These are phyloP conservation scores for Notarius quadriscutis DNA, from an alignment of 2,113 vertebrate genomes.

Conservation along the genomic window DNA sequence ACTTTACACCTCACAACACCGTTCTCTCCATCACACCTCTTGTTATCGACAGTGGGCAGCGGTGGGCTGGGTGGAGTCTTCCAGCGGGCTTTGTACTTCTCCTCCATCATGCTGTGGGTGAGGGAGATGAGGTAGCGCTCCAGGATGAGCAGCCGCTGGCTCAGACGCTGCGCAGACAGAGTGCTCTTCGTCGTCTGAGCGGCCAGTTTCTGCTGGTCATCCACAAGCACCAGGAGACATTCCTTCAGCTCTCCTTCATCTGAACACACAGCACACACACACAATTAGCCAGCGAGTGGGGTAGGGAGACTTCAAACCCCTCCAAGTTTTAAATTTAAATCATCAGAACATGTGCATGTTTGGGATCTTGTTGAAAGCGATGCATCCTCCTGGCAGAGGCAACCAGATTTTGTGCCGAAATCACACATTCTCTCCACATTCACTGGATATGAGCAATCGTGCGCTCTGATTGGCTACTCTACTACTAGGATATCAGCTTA, in stretches of 20 bases:
- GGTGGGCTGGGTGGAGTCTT: constrained; percentile 80
- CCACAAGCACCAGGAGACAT: constrained; percentile 88
- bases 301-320: background rate
- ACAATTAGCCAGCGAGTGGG: background rate
- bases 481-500: no score
- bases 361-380: background rate
- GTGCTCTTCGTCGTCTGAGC: constrained; percentile 87
- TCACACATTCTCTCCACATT: no score
- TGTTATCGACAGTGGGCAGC: constrained; percentile 85
- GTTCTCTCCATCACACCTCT: constrained; percentile 74
- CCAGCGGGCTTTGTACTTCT: constrained; percentile 88
- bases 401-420: no score
- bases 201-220: constrained; percentile 89
- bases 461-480: no score
- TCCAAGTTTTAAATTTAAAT: no score
- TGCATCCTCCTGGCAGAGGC: background rate
- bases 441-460: no score
- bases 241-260: constrained; percentile 89
- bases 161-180: constrained; percentile 87
- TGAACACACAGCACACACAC: constrained; percentile 54
- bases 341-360: no score
- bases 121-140: constrained; percentile 96
- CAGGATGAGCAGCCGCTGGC: constrained; percentile 91
- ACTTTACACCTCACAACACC: background rate
- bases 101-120: constrained; percentile 91